Conservation (phyloP, 2,888 invertebrate genomes). For the Nysson spinosus region DNA sequence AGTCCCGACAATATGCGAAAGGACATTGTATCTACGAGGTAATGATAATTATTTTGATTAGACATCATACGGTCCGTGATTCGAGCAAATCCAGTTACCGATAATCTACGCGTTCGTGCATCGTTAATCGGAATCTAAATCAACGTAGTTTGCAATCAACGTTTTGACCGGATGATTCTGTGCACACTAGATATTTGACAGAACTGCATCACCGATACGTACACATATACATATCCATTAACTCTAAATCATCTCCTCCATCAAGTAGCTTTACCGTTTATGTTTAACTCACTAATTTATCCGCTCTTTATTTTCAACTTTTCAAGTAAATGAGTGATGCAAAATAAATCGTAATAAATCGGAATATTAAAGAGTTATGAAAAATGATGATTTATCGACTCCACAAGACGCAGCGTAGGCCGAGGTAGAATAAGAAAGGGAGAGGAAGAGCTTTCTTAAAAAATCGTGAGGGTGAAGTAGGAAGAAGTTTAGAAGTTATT, state of each 20-base stretch:
- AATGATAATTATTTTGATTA: slow-evolving; percentile 56
- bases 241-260: too few species aligned
- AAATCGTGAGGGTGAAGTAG: neutral
- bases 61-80: slow-evolving; percentile 32
- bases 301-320: too few species aligned
- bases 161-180: slow-evolving; percentile 27
- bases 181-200: slow-evolving; percentile 18
- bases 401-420: neutral
- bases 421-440: neutral
- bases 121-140: slow-evolving; percentile 53
- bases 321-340: too few species aligned
- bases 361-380: too few species aligned
- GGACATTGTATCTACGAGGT: slow-evolving; percentile 26
- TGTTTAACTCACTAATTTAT: too few species aligned
- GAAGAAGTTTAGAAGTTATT: slow-evolving; percentile 40
- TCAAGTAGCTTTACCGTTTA: too few species aligned
- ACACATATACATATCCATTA: neutral
- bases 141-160: slow-evolving; percentile 21
- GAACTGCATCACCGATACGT: slow-evolving; percentile 3
- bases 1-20: neutral
- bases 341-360: too few species aligned
- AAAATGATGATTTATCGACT: too few species aligned
- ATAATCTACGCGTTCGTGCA: slow-evolving; percentile 28
- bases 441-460: neutral
- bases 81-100: slow-evolving; percentile 44